These are phyloP conservation scores for Heloderma charlesbogerti DNA, from an alignment of 2,113 vertebrate species.

Conservation along the genomic window DNA sequence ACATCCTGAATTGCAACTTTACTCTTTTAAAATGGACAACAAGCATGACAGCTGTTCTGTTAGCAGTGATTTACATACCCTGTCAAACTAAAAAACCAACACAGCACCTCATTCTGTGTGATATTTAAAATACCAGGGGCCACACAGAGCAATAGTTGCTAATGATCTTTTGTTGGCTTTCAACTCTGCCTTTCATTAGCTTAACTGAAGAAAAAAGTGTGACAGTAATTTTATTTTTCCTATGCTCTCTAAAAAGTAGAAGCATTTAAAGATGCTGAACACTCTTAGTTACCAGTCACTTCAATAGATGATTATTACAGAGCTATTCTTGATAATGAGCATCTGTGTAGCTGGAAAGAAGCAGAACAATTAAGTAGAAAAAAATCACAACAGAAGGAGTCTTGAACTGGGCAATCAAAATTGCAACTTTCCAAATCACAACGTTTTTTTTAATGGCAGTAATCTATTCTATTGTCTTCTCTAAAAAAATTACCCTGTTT, in stretches of 20 bases:
- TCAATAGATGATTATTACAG: not conserved
- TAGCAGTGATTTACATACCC: not conserved
- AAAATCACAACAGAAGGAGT: not conserved
- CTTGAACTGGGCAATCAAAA: not conserved
- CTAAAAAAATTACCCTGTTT: not conserved
- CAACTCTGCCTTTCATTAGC: not conserved
- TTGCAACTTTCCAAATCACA: not conserved
- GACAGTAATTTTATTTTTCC: not conserved
- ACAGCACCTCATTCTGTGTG: not conserved
- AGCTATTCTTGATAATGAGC: slow-evolving; percentile 3
- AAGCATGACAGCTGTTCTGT: not conserved
- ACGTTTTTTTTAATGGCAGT: not conserved
- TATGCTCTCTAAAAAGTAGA: not conserved
- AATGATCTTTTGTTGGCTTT: not conserved
- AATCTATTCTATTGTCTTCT: not conserved
- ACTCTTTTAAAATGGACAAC: not conserved
- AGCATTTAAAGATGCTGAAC: slow-evolving; percentile 1
- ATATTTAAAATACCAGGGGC: not conserved
- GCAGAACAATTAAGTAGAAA: not conserved
- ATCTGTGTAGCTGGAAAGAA: not conserved
- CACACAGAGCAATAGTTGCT: not conserved
- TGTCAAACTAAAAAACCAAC: not conserved
- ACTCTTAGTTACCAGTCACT: not conserved
- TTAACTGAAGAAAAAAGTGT: slow-evolving; percentile 9
- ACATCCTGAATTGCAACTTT: no score